Conservation (phyloP, 2,113 vertebrate genomes). For the Equus przewalskii region DNA sequence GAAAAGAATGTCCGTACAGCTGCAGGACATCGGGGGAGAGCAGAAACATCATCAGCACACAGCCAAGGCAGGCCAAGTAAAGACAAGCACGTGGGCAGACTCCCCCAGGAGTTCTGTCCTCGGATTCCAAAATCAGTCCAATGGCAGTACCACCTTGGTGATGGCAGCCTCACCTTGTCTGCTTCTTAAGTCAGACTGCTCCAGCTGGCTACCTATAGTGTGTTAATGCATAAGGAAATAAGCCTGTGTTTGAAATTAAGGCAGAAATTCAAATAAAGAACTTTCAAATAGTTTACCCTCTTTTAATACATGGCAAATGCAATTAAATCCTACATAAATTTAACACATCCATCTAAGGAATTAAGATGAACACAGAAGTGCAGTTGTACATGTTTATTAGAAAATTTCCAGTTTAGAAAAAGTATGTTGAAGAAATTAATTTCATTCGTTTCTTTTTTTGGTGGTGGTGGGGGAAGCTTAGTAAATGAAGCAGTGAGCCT, state of each 20-base stretch:
- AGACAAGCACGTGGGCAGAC: background rate
- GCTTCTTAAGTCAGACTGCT: background rate
- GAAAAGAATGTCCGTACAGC: background rate
- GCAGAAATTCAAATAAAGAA: conserved; percentile 21
- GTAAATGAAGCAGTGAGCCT: background rate
- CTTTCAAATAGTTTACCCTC: background rate
- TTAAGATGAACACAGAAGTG: background rate
- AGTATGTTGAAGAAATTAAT: background rate
- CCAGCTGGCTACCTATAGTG: background rate
- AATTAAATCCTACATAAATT: conserved; percentile 29
- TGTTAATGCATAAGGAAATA: background rate
- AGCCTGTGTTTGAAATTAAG: background rate
- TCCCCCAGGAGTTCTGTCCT: background rate
- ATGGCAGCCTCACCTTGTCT: background rate
- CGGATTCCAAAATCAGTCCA: background rate
- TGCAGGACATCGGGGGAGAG: background rate
- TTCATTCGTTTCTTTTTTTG: background rate
- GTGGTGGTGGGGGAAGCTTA: background rate
- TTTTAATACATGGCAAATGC: background rate
- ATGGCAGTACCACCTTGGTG: background rate
- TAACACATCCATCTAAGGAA: background rate
- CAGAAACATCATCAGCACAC: background rate
- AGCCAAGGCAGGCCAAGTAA: background rate
- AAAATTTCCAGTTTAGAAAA: background rate
- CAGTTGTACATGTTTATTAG: background rate